phyloP scores from a whole-genome alignment of 1,140 invertebrate genomes.

The Nautilus pompilius region DNA sequence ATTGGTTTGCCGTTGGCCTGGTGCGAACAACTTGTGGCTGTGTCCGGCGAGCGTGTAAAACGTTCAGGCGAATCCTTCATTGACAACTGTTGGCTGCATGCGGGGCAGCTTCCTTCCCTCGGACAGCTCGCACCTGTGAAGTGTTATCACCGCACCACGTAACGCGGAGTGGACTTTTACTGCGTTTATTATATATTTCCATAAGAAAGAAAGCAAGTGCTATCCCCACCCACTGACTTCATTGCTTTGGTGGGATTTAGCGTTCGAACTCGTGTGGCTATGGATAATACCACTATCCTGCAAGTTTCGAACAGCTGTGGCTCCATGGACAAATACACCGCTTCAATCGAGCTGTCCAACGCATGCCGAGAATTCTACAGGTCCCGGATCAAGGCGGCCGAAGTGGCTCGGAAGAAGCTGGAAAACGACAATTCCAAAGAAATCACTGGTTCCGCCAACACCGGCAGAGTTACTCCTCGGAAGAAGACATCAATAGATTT shows the following conservation, averaged over 20 bases:
- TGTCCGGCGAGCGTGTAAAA: too few species aligned
- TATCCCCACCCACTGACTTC: neutral
- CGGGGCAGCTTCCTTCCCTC: too few species aligned
- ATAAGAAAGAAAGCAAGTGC: neutral
- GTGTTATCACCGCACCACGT: neutral
- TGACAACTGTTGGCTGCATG: too few species aligned
- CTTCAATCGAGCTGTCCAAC: slow-evolving; percentile 41
- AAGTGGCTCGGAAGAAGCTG: slow-evolving; percentile 6
- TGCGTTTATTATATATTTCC: neutral
- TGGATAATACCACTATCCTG: neutral
- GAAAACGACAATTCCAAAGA: neutral
- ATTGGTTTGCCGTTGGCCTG: too few species aligned
- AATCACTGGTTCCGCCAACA: neutral
- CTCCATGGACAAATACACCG: slow-evolving; percentile 34
- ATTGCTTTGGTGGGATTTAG: neutral
- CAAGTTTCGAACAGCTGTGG: neutral
- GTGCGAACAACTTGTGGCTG: too few species aligned
- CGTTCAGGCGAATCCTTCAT: too few species aligned
- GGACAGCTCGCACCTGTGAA: neutral
- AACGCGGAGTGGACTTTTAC: neutral
- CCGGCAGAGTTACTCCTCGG: neutral
- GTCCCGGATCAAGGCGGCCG: slow-evolving; percentile 30
- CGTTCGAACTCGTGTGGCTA: too few species aligned
- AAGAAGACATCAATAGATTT: slow-evolving; percentile 30
- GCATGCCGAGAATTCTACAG: slow-evolving; percentile 37